Percentiles rank a stretch among this genome's conserved stretches.
phyloP scores from a whole-genome alignment of 2,888 invertebrate genomes.

The Dryocosmus kuriphilus region DNA sequence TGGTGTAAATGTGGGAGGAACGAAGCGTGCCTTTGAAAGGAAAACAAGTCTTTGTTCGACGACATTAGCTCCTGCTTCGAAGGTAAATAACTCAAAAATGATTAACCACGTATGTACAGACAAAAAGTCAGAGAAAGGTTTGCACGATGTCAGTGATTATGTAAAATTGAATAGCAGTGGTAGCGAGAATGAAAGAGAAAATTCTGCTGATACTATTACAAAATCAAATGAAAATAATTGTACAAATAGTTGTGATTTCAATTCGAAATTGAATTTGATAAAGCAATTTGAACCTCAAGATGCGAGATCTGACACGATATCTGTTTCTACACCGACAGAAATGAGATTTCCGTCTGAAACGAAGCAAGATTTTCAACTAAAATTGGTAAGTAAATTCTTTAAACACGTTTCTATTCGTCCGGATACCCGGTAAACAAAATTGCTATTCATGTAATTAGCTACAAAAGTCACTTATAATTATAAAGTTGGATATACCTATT shows the following conservation, averaged over 20 bases:
- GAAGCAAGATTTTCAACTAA: slow-evolving; percentile 61
- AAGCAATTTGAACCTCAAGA: slow-evolving; percentile 75
- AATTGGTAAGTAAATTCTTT: slow-evolving; percentile 59
- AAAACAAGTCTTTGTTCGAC: slow-evolving; percentile 83
- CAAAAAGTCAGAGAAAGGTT: slow-evolving; percentile 66
- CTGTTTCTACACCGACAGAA: slow-evolving; percentile 75
- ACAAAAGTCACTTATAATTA: too few species aligned
- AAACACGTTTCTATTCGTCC: not conserved
- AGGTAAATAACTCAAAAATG: slow-evolving; percentile 71
- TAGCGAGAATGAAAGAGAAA: slow-evolving; percentile 70
- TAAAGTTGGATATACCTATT: too few species aligned
- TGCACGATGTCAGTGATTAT: slow-evolving; percentile 49
- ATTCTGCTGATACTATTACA: slow-evolving; percentile 73
- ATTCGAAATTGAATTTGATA: slow-evolving; percentile 68
- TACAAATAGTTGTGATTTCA: slow-evolving; percentile 58
- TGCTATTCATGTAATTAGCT: too few species aligned
- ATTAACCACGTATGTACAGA: slow-evolving; percentile 70
- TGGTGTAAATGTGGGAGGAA: slow-evolving; percentile 90
- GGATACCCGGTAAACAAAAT: too few species aligned
- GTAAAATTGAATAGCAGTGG: slow-evolving; percentile 57
- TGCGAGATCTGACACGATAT: slow-evolving; percentile 73
- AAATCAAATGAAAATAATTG: slow-evolving; percentile 71
- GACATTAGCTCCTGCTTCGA: slow-evolving; percentile 68
- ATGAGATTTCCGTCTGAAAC: slow-evolving; percentile 70
- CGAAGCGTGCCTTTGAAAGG: slow-evolving; percentile 91